Conservation (phyloP, 1,140 invertebrate genomes). For the Drosophila malerkotliana region DNA sequence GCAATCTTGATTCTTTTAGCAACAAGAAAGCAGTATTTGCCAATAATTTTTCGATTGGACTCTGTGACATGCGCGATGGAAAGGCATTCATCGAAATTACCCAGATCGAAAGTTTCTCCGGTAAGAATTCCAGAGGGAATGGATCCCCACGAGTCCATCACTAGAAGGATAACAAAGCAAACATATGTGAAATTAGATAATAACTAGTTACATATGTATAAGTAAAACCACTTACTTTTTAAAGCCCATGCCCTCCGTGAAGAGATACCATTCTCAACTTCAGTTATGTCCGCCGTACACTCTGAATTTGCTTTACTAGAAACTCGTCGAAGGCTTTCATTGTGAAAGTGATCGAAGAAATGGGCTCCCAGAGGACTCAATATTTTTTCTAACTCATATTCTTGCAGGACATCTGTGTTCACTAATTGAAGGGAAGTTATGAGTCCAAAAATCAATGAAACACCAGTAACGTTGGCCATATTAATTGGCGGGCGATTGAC, state of each 20-base stretch:
- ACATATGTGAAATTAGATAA: too few relatives aligned
- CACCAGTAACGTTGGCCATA: not conserved
- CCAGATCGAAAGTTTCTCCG: conserved; percentile 38
- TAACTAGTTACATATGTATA: too few relatives aligned
- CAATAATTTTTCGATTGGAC: conserved; percentile 2
- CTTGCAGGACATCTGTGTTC: not conserved
- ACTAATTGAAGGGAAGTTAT: not conserved
- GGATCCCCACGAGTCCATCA: conserved; percentile 54
- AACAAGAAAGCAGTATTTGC: conserved; percentile 40
- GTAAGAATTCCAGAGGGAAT: conserved; percentile 6
- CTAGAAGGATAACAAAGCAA: conserved; percentile 8
- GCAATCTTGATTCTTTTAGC: not conserved
- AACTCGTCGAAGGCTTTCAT: not conserved
- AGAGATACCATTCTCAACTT: not conserved
- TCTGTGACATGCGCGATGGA: conserved; percentile 5
- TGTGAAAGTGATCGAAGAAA: not conserved
- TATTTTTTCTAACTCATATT: not conserved
- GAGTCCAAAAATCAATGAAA: not conserved
- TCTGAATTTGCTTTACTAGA: not conserved
- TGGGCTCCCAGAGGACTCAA: not conserved
- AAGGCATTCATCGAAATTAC: conserved; percentile 60
- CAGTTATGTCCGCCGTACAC: not conserved
- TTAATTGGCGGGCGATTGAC: not conserved
- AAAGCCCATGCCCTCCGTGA: not conserved
- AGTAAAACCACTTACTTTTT: conserved; percentile 16